These are phyloP conservation scores for Morelia viridis DNA, from an alignment of 2,797 vertebrate species.

Conservation along the genomic window DNA sequence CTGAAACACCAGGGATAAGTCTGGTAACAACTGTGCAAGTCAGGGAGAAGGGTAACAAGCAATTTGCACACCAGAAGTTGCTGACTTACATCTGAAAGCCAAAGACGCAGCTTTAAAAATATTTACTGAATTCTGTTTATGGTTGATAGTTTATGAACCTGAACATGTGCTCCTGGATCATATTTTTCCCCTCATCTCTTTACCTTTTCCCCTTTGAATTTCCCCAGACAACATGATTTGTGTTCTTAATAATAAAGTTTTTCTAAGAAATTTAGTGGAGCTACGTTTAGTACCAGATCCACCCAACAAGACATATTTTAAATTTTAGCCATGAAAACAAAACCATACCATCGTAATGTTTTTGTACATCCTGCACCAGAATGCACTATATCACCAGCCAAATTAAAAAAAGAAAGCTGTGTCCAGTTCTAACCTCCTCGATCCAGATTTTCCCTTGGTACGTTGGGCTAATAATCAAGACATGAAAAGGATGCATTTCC, in stretches of 20 bases:
- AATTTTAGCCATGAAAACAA: background rate
- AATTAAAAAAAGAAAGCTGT: background rate
- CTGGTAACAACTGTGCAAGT: background rate
- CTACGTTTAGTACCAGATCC: background rate
- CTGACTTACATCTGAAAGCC: background rate
- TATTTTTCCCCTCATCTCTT: background rate
- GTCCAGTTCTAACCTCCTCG: too few relatives aligned
- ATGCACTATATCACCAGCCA: background rate
- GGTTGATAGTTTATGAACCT: background rate
- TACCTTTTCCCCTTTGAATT: background rate
- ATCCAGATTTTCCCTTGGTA: background rate
- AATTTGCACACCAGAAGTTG: background rate
- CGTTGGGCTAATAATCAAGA: background rate
- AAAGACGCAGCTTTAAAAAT: background rate
- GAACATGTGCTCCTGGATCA: background rate
- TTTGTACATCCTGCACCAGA: background rate
- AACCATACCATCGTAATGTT: background rate
- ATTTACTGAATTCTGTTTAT: background rate
- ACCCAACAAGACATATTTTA: background rate
- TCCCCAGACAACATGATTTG: constrained; percentile 4
- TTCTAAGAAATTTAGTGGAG: background rate
- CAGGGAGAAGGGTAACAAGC: background rate
- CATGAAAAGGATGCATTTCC: background rate
- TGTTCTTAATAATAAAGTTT: background rate
- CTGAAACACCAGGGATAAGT: background rate